phyloP scores from a whole-genome alignment of 2,113 vertebrate species.

The Sinocyclocheilus grahami region DNA sequence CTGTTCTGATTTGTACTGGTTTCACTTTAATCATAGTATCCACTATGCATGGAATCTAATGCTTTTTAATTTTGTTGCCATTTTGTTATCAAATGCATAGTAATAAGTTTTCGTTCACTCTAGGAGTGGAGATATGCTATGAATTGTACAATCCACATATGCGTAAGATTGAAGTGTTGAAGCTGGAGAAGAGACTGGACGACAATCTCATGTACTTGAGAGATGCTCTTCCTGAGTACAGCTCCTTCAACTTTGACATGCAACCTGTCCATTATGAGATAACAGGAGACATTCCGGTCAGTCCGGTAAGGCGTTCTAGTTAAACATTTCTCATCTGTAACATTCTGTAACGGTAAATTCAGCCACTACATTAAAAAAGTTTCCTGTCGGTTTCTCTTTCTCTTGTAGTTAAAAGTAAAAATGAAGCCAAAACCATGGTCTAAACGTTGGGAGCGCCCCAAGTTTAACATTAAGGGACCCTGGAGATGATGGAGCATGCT shows the following conservation, averaged over 20 bases:
- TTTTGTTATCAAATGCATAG: background rate
- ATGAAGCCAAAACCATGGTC: conserved; percentile 97
- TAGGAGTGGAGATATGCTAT: conserved; percentile 92
- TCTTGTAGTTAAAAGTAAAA: conserved; percentile 81
- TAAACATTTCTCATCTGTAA: background rate
- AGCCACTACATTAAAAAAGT: background rate
- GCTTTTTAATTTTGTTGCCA: background rate
- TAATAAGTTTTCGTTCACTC: conserved; percentile 13
- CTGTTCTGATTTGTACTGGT: background rate
- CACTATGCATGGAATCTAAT: background rate
- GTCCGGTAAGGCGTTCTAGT: conserved; percentile 72
- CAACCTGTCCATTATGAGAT: conserved; percentile 69
- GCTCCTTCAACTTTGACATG: conserved; percentile 87
- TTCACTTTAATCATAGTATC: background rate
- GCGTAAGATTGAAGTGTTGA: conserved; percentile 85
- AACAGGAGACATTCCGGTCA: conserved; percentile 80
- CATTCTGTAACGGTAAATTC: background rate
- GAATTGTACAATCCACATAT: conserved; percentile 91
- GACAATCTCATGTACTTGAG: conserved; percentile 88
- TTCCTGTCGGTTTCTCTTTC: conserved; percentile 1
- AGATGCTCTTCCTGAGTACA: conserved; percentile 89
- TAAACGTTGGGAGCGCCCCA: conserved; percentile 92
- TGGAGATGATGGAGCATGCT: conserved; percentile 78
- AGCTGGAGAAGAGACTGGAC: conserved; percentile 91
- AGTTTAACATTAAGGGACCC: conserved; percentile 84